Percentiles rank a stretch among this genome's conserved stretches.
phyloP scores from a whole-genome alignment of 2,888 invertebrate genomes.

The Stenodema calcarata region DNA sequence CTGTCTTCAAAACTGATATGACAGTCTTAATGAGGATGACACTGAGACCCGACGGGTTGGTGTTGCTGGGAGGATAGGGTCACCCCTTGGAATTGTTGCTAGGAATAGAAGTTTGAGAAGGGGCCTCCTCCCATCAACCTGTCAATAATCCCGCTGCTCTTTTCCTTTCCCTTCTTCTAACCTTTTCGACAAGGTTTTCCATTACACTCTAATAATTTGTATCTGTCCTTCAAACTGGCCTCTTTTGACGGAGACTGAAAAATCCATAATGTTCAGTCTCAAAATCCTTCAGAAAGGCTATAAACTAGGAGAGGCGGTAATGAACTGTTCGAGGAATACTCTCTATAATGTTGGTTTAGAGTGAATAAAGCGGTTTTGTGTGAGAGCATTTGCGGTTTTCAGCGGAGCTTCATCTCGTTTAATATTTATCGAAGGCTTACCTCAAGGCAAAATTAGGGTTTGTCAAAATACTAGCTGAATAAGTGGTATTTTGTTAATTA shows the following conservation, averaged over 20 bases:
- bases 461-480: too few relatives aligned
- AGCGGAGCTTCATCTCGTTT: too few relatives aligned
- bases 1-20: background rate
- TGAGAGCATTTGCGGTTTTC: too few relatives aligned
- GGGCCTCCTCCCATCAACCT: background rate
- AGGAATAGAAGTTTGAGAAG: constrained; percentile 14
- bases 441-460: too few relatives aligned
- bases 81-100: background rate
- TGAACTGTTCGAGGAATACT: too few relatives aligned
- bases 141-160: background rate
- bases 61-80: background rate
- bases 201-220: background rate
- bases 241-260: background rate
- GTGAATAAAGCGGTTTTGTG: background rate
- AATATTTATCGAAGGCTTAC: too few relatives aligned
- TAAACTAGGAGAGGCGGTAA: too few relatives aligned
- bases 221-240: background rate
- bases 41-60: background rate
- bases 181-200: background rate
- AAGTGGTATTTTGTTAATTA: too few relatives aligned
- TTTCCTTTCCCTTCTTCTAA: background rate
- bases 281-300: too few relatives aligned
- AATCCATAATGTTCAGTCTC: background rate
- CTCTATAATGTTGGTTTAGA: too few relatives aligned
- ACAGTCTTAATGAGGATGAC: background rate